Evolutionary conservation across 2,797 vertebrate species (phyloP).

Genomic region (Alcedo quadribrachys): DNA sequence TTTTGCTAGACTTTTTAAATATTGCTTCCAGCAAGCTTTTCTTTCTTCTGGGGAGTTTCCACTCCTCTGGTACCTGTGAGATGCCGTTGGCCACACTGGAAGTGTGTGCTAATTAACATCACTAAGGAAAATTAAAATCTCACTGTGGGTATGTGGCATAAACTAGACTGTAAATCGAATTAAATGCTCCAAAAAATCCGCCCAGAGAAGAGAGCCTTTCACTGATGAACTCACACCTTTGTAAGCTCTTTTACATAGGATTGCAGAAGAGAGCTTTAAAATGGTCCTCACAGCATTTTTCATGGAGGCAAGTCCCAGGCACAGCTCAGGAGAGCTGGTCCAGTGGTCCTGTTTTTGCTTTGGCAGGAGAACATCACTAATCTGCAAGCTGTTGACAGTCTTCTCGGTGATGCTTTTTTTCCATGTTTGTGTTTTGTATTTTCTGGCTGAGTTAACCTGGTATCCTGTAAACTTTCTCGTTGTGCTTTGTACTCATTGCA

Average conservation of each 20-base stretch:
- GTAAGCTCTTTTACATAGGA: neutral
- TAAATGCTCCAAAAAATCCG: neutral
- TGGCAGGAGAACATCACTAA: neutral
- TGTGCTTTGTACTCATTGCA: neutral
- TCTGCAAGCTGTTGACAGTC: constrained; percentile 37
- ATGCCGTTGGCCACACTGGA: neutral
- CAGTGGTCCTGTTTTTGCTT: neutral
- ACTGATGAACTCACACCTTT: neutral
- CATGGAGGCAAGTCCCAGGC: neutral
- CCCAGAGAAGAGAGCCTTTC: neutral
- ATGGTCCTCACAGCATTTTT: neutral
- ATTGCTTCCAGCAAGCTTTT: neutral
- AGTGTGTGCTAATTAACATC: neutral
- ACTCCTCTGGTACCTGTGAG: neutral
- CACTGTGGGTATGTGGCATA: neutral
- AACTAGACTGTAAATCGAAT: constrained; percentile 19
- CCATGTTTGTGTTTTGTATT: constrained; percentile 56
- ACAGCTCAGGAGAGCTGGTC: neutral
- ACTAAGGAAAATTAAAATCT: constrained; percentile 23
- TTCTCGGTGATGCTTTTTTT: constrained; percentile 52
- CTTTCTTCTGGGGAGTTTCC: neutral
- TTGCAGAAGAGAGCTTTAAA: constrained; percentile 11
- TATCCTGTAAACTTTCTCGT: constrained; percentile 56
- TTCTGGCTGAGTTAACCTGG: constrained; percentile 31
- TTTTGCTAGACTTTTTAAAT: neutral